Evolutionary conservation across 2,797 vertebrate species (phyloP), one percentile per base, ranked within the genome.

Genomic region (Microhierax caerulescens): DNA sequence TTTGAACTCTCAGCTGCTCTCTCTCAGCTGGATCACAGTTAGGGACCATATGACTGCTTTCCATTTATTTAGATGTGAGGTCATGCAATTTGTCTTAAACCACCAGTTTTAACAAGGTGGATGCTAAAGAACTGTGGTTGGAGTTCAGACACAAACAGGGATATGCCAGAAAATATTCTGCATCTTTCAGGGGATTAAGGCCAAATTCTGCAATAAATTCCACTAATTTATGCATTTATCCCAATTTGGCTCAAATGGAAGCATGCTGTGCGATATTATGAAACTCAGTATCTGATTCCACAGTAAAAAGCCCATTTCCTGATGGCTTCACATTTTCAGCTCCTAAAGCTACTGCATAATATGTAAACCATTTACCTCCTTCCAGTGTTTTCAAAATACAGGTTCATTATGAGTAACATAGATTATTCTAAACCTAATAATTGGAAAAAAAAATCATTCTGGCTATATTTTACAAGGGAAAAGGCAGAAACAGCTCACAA

Each of bases 21-120:
- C 57, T 91, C 90, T 93, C 96, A 95, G 94, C 88, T 95, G 94
- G 95, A 80, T 8, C 76, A 84, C 91, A 94, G 89, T 93, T 83
- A 94, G 54, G 85, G 91, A 88, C 95, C 94, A 79, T 70, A 87
- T 83, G 91, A 96, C 75, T 50, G 67, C 81, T 91, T 85, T 91
- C 92, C 3, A 3, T 91, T 96, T 93, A 56, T 91, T 93, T 87
- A 83, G 81, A 92, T 80, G 91, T 60, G 84, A 92, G 48, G 70
- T 95, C 88, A 91, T 79, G 51, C 61, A 67, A 85, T 14, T 34
- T 74, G 60, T 89, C 48, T 92, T 85, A 95, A 94, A 92, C 37
- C 59, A 87, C 43, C 87, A 68, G 47, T 60, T 91, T 74, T 74
- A 89, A 87, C 48, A 82, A 91, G 74, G 84, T 91, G 78, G 56